These are phyloP conservation scores for pig (Sus scrofa) DNA, from an alignment of 2,113 vertebrate species.

Conservation along the genomic window T2T-Sscrofa CM000822.6:36016001-36016500, in stretches of 20 bases:
- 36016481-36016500: neutral
- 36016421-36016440: neutral
- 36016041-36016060: neutral
- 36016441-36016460: neutral
- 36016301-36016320: neutral
- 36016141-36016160: too few species aligned
- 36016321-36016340: neutral
- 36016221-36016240: neutral
- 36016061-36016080: neutral
- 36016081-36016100: too few species aligned
- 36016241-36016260: neutral
- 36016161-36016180: too few species aligned
- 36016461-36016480: neutral
- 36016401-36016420: neutral
- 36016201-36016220: too few species aligned
- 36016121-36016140: too few species aligned
- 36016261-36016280: neutral
- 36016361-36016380: neutral
- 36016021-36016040: too few species aligned
- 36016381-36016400: neutral
- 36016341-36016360: neutral
- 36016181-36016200: too few species aligned
- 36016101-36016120: too few species aligned
- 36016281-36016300: neutral
- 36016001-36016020: too few species aligned